These are phyloP conservation scores for Nineta flava DNA, from an alignment of 2,888 invertebrate species.

Conservation along the genomic window DNA sequence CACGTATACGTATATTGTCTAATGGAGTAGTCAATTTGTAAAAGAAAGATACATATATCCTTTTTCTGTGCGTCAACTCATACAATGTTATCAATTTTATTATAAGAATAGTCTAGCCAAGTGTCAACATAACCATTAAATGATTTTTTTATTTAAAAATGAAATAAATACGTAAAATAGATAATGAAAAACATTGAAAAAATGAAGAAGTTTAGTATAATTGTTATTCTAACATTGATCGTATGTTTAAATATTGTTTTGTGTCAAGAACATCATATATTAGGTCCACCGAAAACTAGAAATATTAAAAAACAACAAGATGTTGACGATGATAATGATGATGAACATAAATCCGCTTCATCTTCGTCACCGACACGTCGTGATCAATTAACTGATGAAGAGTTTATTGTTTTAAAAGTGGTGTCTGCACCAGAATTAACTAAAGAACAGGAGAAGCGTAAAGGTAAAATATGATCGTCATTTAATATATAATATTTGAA, in stretches of 20 bases:
- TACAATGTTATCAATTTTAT: too few species aligned
- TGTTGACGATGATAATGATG: constrained; percentile 16
- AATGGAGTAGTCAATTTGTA: too few species aligned
- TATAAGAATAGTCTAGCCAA: too few species aligned
- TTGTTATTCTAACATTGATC: background rate
- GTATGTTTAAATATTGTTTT: background rate
- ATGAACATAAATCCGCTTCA: constrained; percentile 12
- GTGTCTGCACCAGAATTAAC: constrained; percentile 26
- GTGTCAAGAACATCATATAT: constrained; percentile 1
- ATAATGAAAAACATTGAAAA: too few species aligned
- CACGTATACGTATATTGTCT: too few species aligned
- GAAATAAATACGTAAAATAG: too few species aligned
- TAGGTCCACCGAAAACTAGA: constrained; percentile 6
- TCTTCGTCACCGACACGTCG: background rate
- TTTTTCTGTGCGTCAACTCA: too few species aligned
- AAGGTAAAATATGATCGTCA: constrained; percentile 16
- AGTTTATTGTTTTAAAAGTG: constrained; percentile 19
- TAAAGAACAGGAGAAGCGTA: constrained; percentile 23
- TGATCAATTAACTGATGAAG: background rate
- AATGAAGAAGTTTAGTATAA: too few species aligned
- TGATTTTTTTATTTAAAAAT: too few species aligned
- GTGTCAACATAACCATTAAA: too few species aligned
- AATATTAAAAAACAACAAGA: constrained; percentile 21
- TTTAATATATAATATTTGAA: background rate
- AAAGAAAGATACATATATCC: too few species aligned